Evolutionary conservation across 2,797 vertebrate genomes (phyloP).

Genomic region (Cercopithecus hamlyni): DNA sequence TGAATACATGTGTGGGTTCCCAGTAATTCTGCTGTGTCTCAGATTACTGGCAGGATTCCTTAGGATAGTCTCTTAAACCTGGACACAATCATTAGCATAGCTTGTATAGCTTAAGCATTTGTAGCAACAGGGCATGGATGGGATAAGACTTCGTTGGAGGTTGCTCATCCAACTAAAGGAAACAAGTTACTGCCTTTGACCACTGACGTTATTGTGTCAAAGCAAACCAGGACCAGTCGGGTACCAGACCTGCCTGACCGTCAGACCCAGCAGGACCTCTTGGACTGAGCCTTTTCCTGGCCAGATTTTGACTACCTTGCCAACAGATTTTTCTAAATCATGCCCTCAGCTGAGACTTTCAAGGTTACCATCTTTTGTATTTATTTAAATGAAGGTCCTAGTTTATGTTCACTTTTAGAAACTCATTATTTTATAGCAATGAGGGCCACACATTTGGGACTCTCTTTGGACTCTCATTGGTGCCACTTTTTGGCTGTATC

Average conservation of each 20-base stretch:
- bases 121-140: rapidly evolving
- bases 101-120: neutral
- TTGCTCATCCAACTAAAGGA: neutral
- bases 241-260: neutral
- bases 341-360: neutral
- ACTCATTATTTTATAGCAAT: neutral
- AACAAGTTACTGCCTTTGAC: neutral
- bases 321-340: neutral
- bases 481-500: neutral
- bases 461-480: neutral
- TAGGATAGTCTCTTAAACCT: neutral
- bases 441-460: neutral
- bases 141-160: neutral
- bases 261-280: neutral
- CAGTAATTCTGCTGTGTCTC: no score
- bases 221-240: neutral
- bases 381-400: neutral
- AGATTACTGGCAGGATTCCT: neutral
- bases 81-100: neutral
- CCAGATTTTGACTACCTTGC: neutral
- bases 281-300: neutral
- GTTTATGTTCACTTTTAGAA: neutral
- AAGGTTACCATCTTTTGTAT: neutral
- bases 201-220: neutral
- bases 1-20: neutral